Evolutionary conservation across 2,888 invertebrate genomes (phyloP), one percentile per base, ranked within the genome.

Genomic region (Melanchra persicariae): DNA sequence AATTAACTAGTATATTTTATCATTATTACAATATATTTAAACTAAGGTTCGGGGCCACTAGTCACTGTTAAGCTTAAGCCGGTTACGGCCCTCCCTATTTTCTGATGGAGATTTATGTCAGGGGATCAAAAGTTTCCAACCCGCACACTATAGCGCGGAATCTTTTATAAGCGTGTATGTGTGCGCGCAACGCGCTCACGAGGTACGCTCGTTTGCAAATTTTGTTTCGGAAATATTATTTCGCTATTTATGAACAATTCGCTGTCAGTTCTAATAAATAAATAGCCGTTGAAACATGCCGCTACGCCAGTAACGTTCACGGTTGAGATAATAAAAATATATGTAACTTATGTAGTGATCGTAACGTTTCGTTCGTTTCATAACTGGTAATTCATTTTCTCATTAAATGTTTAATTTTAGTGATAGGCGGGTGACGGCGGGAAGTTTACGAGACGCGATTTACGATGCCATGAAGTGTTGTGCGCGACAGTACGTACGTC

Each of bases 41-140:
- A 94, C 91, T 93, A 91, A 93, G 90, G 93, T 92, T 91, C 90
- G 91, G 91, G 90, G 90, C 93, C 91, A 94, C 94, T 94, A 95
- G 95, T 95, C 93, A 93, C 92, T 91, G 94, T 95, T 96, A 95
- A 96, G 94, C 95, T 93, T 95, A 96, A 96, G 95, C 96, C 93
- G 95, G 95, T 96, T 95, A 95, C 95, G 88, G 90, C 95, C 95
- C 95, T 92, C 94, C 95, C 94, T 93, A 94, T 95, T 95, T 96
- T 95, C 93, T 95, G 95, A 96, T 96, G 95, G 94, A 95, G 95
- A 95, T 96, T 96, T 95, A 96, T 95, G 95, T 95, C 92, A 91
- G 91, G 93, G 96, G 95, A 95, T 95, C 95, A 95, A 95, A 96
- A 95, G 94, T 95, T 95, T 94, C 89, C 89, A 91, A 91, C 93